Percentiles rank a stretch among this genome's conserved stretches.
Evolutionary conservation across 2,888 invertebrate species (phyloP).

Genomic region (Pollenia griseotomentosa): DNA sequence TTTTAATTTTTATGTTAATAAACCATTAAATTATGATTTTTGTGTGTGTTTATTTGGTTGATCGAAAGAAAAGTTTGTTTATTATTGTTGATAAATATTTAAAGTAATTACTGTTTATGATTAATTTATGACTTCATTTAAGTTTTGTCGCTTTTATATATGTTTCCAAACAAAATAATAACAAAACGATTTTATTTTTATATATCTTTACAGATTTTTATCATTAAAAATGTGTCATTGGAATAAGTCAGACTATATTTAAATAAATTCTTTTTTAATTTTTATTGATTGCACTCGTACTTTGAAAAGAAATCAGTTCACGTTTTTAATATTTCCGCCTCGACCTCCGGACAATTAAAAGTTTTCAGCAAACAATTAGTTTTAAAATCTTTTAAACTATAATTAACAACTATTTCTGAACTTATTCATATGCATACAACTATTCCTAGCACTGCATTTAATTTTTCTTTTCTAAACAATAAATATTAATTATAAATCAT

Average conservation of each 20-base stretch:
- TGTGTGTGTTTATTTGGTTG: slow-evolving; percentile 19
- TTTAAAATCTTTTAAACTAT: slow-evolving; percentile 11
- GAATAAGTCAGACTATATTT: too few species aligned
- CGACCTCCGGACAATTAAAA: not conserved
- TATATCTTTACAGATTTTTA: slow-evolving; percentile 9
- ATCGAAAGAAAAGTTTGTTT: slow-evolving; percentile 41
- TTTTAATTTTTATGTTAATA: slow-evolving; percentile 53
- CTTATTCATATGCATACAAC: not conserved
- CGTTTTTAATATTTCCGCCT: not conserved
- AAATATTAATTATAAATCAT: slow-evolving; percentile 58
- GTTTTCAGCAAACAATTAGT: not conserved
- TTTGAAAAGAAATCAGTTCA: too few species aligned
- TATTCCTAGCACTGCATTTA: not conserved
- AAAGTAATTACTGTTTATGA: slow-evolving; percentile 68
- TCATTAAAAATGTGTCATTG: too few species aligned
- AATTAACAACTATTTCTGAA: slow-evolving; percentile 10
- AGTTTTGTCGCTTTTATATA: slow-evolving; percentile 16
- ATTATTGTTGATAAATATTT: slow-evolving; percentile 65
- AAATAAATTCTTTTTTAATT: too few species aligned
- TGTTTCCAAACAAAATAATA: slow-evolving; percentile 8
- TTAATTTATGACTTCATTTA: slow-evolving; percentile 63
- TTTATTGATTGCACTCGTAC: too few species aligned
- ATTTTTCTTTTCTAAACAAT: not conserved
- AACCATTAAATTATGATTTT: slow-evolving; percentile 45
- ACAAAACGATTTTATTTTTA: not conserved